Base-by-base conservation (phyloP, 2,113 vertebrate species). In the Oncorhynchus mykiss region DNA sequence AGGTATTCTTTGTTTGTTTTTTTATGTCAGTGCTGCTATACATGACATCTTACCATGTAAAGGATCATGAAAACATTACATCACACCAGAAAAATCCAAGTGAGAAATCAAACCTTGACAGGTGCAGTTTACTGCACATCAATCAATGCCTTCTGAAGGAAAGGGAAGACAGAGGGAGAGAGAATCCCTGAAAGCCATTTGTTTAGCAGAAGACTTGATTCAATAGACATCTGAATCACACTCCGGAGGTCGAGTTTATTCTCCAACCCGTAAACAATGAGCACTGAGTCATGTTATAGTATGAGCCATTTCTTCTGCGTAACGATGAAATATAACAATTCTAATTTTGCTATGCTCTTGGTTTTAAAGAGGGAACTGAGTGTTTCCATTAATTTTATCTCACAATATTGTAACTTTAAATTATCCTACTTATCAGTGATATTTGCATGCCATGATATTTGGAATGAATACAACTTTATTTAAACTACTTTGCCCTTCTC, bases 41-140 rank as follows among this genome's bases (percentile, higher is more conserved):
- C 74, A 83, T 12, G 39, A 71, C 76, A 60, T 75, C 67, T 49
- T n/a, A 74, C 72, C 13, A 31, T 51, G 64, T 14, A 66, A 39
- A 70, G 77, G 71, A 78, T 79, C 76, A 68, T 78, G 69, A 64
- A 82, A 82, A 82, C 88, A 90, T 90, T 49, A 89, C 87, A 79
- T 89, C 87, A 89, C 78, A 64, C 49, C 66, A 73, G 66, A 87
- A 84, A 80, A 86, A 84, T 87, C 80, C 79, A 79, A 20, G 20
- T 60, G 78, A 70, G 69, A 62, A 71, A 80, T 59, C 76, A 48
- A n/a, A 73, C 62, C 74, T 81, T 79, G 77, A 71, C 66, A 78
- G 73, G 72, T 74, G 78, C 57, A 78, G 71, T 82, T 84, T 83
- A 72, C 72, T 67, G 22, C 67, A 83, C 80, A 87, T 91, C 86